Evolutionary conservation across 2,797 vertebrate genomes (phyloP), one percentile per base, ranked within the genome.

Genomic region (Halcyon chelicuti): DNA sequence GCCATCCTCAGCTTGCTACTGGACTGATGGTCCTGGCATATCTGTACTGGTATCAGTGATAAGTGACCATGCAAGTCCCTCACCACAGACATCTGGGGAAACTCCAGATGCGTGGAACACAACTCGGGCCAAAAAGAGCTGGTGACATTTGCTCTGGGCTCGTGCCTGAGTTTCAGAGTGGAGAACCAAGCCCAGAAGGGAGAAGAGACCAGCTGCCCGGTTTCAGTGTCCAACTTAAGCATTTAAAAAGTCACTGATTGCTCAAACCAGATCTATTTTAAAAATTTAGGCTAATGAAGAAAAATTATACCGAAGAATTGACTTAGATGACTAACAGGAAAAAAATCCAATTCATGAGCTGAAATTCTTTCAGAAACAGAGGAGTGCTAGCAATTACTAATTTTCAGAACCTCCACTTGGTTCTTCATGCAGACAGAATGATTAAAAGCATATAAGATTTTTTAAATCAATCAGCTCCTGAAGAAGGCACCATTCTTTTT

Each of bases 121-220:
- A 57, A n/a, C 23, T 46, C 0, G 2, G 58, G 75, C 52, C 78
- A 91, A 54, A 80, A 80, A n/a, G 54, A 93, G 49, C 52, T 14
- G 61, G 78, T 93, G 49, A 88, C 92, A 67, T 92, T 87, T 90
- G 75, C 84, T 94, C 89, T 84, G 67, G 81, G 78, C 67, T 93
- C 7, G 1, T 0, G 35, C 26, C 60, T 79, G 55, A 40, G 44
- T 85, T 89, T 93, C 75, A 91, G 60, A 73, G 37, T 46, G 61
- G 15, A 49, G 81, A 94, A 61, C 52, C 75, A 60, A 40, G 42
- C 29, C 68, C 73, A 73, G 63, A 76, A n/a, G 47, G 81, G 52
- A 91, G 60, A 49, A 82, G 75, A 67, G 47, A 82, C 12, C 51
- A 85, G 71, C 85, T 91, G 74, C 63, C 83, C 74, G 67, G 39